Evolutionary conservation across 2,797 vertebrate genomes (phyloP).

Genomic region (Chaenodraco wilsoni): DNA sequence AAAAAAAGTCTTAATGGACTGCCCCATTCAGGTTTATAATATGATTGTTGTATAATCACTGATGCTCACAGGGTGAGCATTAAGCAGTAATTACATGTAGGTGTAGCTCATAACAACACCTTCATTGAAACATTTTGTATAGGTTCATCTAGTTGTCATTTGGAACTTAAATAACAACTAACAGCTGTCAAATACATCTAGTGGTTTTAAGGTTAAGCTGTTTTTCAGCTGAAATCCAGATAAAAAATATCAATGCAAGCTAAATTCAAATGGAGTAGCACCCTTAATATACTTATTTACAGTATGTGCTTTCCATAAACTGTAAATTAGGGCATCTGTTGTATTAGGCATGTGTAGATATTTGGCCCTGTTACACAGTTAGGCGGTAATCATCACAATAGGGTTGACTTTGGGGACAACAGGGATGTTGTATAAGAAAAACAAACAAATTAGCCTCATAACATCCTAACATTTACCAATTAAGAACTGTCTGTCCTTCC

Average conservation of each 20-base stretch:
- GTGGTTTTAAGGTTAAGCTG: not conserved
- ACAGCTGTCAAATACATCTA: not conserved
- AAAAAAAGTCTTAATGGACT: too few species aligned
- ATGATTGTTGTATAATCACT: not conserved
- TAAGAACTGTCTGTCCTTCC: slow-evolving; percentile 49
- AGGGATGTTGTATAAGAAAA: slow-evolving; percentile 33
- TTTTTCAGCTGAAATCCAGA: not conserved
- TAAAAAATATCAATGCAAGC: not conserved
- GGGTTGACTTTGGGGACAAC: slow-evolving; percentile 49
- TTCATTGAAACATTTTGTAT: too few species aligned
- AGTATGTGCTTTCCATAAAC: not conserved
- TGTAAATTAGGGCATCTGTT: not conserved
- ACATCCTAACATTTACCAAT: slow-evolving; percentile 29
- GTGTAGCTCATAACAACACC: not conserved
- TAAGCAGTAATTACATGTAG: not conserved
- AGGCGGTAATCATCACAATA: slow-evolving; percentile 33
- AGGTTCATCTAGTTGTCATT: not conserved
- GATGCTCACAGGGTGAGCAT: not conserved
- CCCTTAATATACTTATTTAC: not conserved
- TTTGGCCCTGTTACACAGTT: not conserved
- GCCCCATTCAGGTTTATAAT: not conserved
- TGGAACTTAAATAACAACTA: not conserved
- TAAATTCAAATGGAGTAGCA: not conserved
- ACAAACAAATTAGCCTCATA: slow-evolving; percentile 20
- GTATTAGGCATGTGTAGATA: not conserved